Conservation (phyloP, 2,113 vertebrate species). For the Leptobrachium ailaonicum region DNA sequence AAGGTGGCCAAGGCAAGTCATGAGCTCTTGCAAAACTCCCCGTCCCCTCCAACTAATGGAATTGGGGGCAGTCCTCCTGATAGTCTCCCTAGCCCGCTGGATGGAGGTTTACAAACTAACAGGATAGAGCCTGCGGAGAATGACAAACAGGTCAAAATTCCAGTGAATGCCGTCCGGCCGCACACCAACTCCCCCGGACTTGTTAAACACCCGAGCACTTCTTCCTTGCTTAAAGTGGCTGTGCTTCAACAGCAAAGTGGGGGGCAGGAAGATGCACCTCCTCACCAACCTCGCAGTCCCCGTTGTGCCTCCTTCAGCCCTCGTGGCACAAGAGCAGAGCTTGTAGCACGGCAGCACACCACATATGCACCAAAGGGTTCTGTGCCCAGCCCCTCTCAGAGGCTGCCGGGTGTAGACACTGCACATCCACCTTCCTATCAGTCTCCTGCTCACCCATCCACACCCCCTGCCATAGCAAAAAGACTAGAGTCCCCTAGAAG, state of each 20-base stretch:
- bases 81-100: constrained; percentile 73
- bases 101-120: constrained; percentile 64
- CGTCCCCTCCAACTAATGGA: constrained; percentile 73
- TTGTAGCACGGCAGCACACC: constrained; percentile 70
- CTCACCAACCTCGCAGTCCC: constrained; percentile 70
- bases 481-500: constrained; percentile 67
- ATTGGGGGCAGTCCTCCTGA: constrained; percentile 75
- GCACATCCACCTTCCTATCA: constrained; percentile 73
- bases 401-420: constrained; percentile 65
- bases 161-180: constrained; percentile 81
- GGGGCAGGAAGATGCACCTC: constrained; percentile 67
- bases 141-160: constrained; percentile 85
- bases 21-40: constrained; percentile 75
- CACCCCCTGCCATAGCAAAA: constrained; percentile 64
- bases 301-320: constrained; percentile 74
- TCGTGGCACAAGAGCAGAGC: constrained; percentile 71
- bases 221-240: constrained; percentile 74
- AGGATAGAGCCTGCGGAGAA: constrained; percentile 81
- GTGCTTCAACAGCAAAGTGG: constrained; percentile 81
- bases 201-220: constrained; percentile 74
- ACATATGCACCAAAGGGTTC: constrained; percentile 77
- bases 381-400: constrained; percentile 76
- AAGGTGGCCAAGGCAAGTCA: constrained; percentile 79
- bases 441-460: constrained; percentile 67
- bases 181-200: constrained; percentile 81